Percentiles rank a stretch among this genome's conserved stretches.
Conservation (phyloP, 37 sponge, comb jelly and placozoan species). For the Eunapius fragilis region DNA sequence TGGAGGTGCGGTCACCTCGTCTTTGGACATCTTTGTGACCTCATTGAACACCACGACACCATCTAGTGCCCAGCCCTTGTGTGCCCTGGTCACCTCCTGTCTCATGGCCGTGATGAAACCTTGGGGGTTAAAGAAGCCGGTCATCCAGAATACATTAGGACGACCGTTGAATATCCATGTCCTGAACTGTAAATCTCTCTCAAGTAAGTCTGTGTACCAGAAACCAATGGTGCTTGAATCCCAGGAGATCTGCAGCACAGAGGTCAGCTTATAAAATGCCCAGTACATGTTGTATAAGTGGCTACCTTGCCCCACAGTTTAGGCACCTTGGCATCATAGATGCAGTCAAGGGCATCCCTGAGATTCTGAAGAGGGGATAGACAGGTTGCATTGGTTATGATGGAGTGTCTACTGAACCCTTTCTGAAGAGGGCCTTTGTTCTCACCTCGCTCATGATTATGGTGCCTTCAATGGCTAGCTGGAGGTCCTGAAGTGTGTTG, state of each 20-base stretch:
- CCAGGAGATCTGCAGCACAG: slow-evolving; percentile 86
- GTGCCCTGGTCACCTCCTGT: slow-evolving; percentile 96
- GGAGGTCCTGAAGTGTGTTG: slow-evolving; percentile 92
- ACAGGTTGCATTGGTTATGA: neutral
- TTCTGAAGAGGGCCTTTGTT: neutral
- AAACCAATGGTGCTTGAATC: slow-evolving; percentile 98
- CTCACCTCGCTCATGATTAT: slow-evolving; percentile 98
- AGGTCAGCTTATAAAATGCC: neutral
- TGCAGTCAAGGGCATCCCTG: slow-evolving; percentile 92
- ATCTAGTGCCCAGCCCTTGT: slow-evolving; percentile 99
- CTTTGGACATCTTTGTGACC: slow-evolving; percentile 86
- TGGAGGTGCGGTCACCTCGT: slow-evolving; percentile 90
- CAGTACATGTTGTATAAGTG: neutral
- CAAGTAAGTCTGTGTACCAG: slow-evolving; percentile 99
- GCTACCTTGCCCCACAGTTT: slow-evolving; percentile 85
- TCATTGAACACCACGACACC: slow-evolving; percentile 95
- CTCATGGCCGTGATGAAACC: slow-evolving; percentile 99
- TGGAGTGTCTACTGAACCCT: neutral
- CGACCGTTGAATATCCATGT: slow-evolving; percentile 93
- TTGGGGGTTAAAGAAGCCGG: slow-evolving; percentile 99
- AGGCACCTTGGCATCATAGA: slow-evolving; percentile 98
- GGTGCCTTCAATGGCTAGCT: slow-evolving; percentile 99
- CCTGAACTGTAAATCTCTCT: slow-evolving; percentile 95
- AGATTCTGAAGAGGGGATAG: slow-evolving; percentile 61
- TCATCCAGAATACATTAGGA: slow-evolving; percentile 98